Percentiles rank a stretch among this genome's conserved stretches.
Evolutionary conservation across 2,888 invertebrate species (phyloP).

Genomic region (Synergus japonicus): DNA sequence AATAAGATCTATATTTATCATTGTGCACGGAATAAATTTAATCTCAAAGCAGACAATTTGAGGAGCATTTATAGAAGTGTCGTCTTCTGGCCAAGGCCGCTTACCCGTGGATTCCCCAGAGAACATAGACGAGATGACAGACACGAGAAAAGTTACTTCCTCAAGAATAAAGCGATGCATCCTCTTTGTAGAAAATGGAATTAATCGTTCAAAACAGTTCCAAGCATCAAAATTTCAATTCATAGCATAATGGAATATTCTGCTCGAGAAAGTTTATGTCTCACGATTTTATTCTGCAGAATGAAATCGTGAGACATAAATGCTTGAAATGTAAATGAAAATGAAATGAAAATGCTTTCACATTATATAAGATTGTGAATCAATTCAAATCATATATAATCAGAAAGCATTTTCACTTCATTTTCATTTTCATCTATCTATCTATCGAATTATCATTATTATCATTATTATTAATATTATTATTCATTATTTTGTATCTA

Average conservation of each 20-base stretch:
- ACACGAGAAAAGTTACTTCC: slow-evolving; percentile 16
- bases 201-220: background rate
- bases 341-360: background rate
- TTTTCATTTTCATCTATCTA: too few relatives aligned
- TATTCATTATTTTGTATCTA: too few relatives aligned
- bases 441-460: too few relatives aligned
- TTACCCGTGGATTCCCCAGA: background rate
- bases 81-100: slow-evolving; percentile 47
- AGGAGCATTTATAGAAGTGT: slow-evolving; percentile 44
- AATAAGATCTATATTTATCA: slow-evolving; percentile 40
- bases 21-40: slow-evolving; percentile 46
- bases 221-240: background rate
- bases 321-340: background rate
- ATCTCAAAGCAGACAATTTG: slow-evolving; percentile 44
- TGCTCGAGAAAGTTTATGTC: background rate
- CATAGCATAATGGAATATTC: background rate
- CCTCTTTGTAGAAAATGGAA: background rate
- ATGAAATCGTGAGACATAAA: background rate
- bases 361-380: background rate
- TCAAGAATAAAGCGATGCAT: background rate
- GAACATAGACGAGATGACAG: background rate
- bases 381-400: too few relatives aligned
- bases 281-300: background rate
- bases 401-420: too few relatives aligned
- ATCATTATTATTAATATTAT: too few relatives aligned